phyloP scores from a whole-genome alignment of 2,797 vertebrate species.

The Gambusia yucatana region DNA sequence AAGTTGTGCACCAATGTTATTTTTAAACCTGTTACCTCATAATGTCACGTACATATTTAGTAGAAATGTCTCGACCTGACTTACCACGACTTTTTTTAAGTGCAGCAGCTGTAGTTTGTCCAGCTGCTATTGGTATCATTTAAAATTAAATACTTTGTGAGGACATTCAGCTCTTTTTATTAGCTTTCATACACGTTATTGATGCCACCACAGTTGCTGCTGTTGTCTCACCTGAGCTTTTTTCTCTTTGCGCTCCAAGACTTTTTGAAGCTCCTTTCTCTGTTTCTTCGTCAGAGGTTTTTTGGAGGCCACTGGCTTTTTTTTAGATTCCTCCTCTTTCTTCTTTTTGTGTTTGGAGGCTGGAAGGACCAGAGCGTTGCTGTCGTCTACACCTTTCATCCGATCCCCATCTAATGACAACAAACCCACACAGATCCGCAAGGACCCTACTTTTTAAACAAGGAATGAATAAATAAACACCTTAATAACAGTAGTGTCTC shows the following conservation, averaged over 20 bases:
- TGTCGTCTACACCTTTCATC: conserved; percentile 89
- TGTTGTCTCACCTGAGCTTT: conserved; percentile 84
- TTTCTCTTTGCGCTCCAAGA: conserved; percentile 93
- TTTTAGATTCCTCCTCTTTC: conserved; percentile 67
- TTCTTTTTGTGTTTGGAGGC: conserved; percentile 83
- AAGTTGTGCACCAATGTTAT: background rate
- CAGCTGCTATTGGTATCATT: background rate
- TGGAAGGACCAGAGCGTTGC: conserved; percentile 90
- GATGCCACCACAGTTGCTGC: background rate
- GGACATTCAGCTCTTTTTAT: background rate
- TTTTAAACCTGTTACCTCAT: background rate
- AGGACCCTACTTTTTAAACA: background rate
- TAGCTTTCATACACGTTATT: background rate
- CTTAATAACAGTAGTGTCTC: background rate
- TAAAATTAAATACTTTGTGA: background rate
- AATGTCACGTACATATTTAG: background rate
- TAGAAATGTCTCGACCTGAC: background rate
- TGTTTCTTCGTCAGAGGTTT: conserved; percentile 90
- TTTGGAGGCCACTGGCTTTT: conserved; percentile 66
- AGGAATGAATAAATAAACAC: too few species aligned
- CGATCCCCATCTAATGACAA: conserved; percentile 72
- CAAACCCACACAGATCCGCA: background rate
- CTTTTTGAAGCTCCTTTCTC: conserved; percentile 88
- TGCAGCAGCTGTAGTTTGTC: background rate
- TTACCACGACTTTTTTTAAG: background rate